A percentile compares a stretch with the other conserved stretches of the same genome.
phyloP scores from a whole-genome alignment of 2,113 vertebrate species.

The Boleophthalmus pectinirostris region DNA sequence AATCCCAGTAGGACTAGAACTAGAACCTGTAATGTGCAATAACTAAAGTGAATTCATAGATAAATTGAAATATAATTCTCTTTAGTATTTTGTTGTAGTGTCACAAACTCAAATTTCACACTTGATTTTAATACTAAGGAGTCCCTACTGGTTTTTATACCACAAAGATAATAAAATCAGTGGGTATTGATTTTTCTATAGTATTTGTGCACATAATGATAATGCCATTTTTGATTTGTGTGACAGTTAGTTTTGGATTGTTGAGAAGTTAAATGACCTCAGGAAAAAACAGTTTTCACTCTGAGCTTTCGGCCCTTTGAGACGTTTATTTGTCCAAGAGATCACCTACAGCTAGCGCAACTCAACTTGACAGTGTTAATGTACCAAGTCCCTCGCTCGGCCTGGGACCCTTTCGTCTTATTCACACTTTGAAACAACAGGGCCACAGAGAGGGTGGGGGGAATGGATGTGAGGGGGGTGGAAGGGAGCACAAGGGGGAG shows the following conservation, averaged over 20 bases:
- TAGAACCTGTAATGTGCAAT: no score
- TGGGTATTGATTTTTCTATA: no score
- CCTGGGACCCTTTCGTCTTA: constrained; percentile 41
- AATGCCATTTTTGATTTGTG: not conserved
- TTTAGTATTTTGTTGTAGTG: not conserved
- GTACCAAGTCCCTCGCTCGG: constrained; percentile 47
- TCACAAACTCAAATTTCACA: not conserved
- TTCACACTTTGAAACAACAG: constrained; percentile 58
- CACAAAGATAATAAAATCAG: no score
- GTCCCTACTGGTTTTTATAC: no score
- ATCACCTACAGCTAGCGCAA: constrained; percentile 39
- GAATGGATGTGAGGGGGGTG: not conserved
- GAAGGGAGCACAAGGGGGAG: not conserved
- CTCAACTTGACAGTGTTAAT: constrained; percentile 52
- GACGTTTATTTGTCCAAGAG: constrained; percentile 62
- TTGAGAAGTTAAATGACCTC: not conserved
- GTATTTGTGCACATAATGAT: not conserved
- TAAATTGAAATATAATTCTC: no score
- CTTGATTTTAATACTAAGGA: not conserved
- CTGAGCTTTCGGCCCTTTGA: constrained; percentile 32
- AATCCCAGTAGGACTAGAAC: not conserved
- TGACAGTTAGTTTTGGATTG: not conserved
- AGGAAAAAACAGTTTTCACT: not conserved
- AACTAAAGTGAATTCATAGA: no score
- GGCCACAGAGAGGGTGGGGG: constrained; percentile 12